Evolutionary conservation across 2,113 vertebrate species (phyloP).

Genomic region (Baryphthengus martii): DNA sequence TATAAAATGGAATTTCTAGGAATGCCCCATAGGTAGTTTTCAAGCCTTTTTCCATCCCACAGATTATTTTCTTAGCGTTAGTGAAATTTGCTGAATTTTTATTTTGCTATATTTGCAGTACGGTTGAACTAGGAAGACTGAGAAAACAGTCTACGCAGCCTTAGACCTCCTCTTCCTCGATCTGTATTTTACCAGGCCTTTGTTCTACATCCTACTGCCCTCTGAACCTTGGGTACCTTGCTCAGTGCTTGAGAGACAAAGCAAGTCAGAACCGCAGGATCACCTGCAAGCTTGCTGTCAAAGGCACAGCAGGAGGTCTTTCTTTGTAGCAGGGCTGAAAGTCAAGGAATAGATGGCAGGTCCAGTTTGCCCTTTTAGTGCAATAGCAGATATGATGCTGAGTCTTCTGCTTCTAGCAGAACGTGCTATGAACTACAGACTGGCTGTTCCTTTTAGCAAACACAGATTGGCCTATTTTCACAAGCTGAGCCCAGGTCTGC

Average conservation of each 20-base stretch:
- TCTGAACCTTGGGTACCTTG: not conserved
- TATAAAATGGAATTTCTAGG: not conserved
- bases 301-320: not conserved
- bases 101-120: not conserved
- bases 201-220: not conserved
- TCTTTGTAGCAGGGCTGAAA: not conserved
- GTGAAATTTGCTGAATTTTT: not conserved
- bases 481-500: not conserved
- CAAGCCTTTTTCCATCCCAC: not conserved
- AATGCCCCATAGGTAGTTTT: not conserved
- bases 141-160: not conserved
- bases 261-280: not conserved
- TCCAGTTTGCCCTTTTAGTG: not conserved
- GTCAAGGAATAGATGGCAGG: not conserved
- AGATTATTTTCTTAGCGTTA: not conserved
- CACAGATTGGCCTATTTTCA: not conserved
- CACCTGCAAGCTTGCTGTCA: not conserved
- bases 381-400: fast-evolving
- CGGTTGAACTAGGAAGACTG: not conserved
- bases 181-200: not conserved
- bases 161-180: not conserved
- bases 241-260: not conserved
- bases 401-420: not conserved
- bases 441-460: not conserved
- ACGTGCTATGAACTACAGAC: not conserved